Evolutionary conservation across 1,140 invertebrate species (phyloP), one percentile per base, ranked within the genome.

Genomic region (Melitaea cinxia): DNA sequence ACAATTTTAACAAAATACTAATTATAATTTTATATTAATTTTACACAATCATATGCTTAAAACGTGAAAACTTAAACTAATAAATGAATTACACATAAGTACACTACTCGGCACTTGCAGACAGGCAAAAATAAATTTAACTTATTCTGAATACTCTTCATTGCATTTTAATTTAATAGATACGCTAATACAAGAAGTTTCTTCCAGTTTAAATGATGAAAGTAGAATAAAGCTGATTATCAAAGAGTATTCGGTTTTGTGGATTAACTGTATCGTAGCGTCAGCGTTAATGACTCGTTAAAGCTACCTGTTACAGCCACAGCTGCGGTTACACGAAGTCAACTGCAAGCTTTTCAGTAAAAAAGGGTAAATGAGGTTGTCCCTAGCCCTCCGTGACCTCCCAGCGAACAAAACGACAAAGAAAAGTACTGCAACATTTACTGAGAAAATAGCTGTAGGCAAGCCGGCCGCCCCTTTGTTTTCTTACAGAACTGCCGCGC

Each of bases 371-470:
- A 82, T 75, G 75, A 76, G 79, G 69, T 80, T 76, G 74, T 58
- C 78, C 70, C 63, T 76, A 63, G 77, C 74, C 75, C 75, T 80
- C 78, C 71, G 72, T 75, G 83, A 79, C 77, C 79, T 78, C 72
- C 52, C 72, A 15, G 26, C 42, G 73, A 80, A 86, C 77, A 77
- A 80, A 83, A 83, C 73, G 77, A 86, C 80, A 85, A 83, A 81
- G 77, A 75, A 75, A 82, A 77, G 72, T 77, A 74, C 70, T 69
- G 80, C 72, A 79, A 85, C 78, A 83, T 82, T 85, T 86, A 82
- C 80, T 76, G 74, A 82, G 83, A 87, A 86, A 87, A 87, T 75
- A 73, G 80, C 86, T 83, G 65, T 61, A 75, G 78, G 84, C 80
- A 82, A 85, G 62, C 65, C 68, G 70, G 66, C 77, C 73, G 74